Base-by-base conservation (phyloP, 1,140 invertebrate genomes). In the Apis dorsata region DNA sequence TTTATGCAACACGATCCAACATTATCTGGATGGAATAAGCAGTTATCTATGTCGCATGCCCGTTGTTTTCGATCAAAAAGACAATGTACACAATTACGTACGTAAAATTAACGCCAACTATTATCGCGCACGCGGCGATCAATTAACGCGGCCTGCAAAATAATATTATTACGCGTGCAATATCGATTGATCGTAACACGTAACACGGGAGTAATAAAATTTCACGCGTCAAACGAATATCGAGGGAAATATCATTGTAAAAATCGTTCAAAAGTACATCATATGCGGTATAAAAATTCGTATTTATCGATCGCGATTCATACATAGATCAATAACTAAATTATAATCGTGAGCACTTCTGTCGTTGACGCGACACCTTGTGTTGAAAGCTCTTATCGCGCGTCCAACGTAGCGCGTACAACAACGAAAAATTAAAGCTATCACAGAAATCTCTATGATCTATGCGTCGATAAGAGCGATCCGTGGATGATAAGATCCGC, bases 371-470 rank as follows among this genome's bases (percentile, higher is more conserved):
- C 17, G 65, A 12, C 15, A 28, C 9, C 28, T 11, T n/a, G n/a
- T 21, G 28, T 24, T 1, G 34, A 53, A 15, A 68, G 44, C 34
- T 4, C 4, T 63, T n/a, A 55, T 44, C 49, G n/a, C n/a, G 24
- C 60, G 28, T 34, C 17, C 0, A 44, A 63, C 72, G 66, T 87
- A 44, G 28, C 79, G 66, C 59, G 57, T 34, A 34, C 28, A 34
- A 57, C 8, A 17, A 79, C 12, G 17, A 5, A 34, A 63, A 34
- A 34, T n/a, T 65, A 63, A 77, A 78, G 75, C 82, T 87, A 87
- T 87, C 85, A 81, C 78, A 87, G 85, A 49, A 77, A 51, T 70
- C 51, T 21, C 62, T 76, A 69, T 75, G 62, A 79, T 57, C 51
- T 34, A 34, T 63, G 24, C 15, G 62, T n/a, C 19, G 62, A 71